Percentiles rank a stretch among this genome's conserved stretches.
Evolutionary conservation across 2,888 invertebrate species (phyloP).

Genomic region (Cantharis nigra): DNA sequence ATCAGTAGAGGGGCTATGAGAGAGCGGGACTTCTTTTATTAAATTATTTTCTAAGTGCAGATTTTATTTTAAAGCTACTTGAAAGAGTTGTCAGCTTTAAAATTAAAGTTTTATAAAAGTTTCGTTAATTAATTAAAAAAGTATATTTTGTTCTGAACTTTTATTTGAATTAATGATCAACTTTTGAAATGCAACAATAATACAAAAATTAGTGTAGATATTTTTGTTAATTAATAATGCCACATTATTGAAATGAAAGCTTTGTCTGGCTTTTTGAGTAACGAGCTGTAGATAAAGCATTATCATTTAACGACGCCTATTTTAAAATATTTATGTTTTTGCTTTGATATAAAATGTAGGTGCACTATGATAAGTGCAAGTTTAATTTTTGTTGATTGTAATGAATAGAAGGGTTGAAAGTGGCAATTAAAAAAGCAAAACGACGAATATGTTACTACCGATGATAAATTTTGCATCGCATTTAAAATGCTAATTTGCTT

Average conservation of each 20-base stretch:
- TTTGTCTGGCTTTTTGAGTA: neutral
- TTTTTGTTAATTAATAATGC: neutral
- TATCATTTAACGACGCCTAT: neutral
- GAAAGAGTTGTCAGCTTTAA: too few relatives aligned
- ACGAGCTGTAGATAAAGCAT: neutral
- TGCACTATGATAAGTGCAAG: neutral
- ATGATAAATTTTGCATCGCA: conserved; percentile 30
- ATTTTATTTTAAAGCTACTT: too few relatives aligned
- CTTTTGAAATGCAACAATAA: too few relatives aligned
- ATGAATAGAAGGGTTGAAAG: neutral
- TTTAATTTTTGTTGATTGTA: neutral
- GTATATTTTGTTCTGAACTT: too few relatives aligned
- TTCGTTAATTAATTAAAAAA: too few relatives aligned
- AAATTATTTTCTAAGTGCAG: too few relatives aligned
- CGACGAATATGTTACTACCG: neutral
- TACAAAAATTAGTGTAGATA: neutral
- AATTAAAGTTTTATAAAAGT: too few relatives aligned
- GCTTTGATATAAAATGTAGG: neutral
- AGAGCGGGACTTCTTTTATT: too few relatives aligned
- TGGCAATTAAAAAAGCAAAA: conserved; percentile 6
- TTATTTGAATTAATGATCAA: too few relatives aligned
- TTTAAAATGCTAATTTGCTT: conserved; percentile 38
- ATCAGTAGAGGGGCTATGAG: too few relatives aligned
- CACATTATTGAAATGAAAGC: neutral
- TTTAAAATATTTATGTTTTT: neutral